phyloP scores from a whole-genome alignment of 2,888 invertebrate species.

The Euclidia mi region DNA sequence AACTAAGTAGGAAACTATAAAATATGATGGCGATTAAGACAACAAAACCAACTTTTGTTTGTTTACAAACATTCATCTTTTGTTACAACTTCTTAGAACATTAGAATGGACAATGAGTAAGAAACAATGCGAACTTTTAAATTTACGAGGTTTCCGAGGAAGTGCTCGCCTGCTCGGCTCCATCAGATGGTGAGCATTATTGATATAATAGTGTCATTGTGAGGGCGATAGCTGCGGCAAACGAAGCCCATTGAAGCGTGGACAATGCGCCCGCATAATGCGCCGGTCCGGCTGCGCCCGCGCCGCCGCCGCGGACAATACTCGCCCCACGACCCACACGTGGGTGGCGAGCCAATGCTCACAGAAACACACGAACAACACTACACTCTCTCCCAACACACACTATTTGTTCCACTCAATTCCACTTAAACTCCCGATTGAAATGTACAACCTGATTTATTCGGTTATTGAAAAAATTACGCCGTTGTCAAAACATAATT shows the following conservation, averaged over 20 bases:
- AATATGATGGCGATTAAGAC: background rate
- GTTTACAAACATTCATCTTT: constrained; percentile 18
- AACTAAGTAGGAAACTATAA: background rate
- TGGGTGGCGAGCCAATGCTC: constrained; percentile 74
- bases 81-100: constrained; percentile 46
- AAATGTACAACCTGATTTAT: constrained; percentile 34
- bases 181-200: constrained; percentile 79
- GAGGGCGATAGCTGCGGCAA: constrained; percentile 81
- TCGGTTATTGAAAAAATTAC: constrained; percentile 32
- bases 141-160: constrained; percentile 84
- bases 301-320: constrained; percentile 79
- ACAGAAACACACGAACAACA: constrained; percentile 80
- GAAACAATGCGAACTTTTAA: constrained; percentile 73
- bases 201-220: constrained; percentile 88
- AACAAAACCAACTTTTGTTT: constrained; percentile 7
- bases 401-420: constrained; percentile 50
- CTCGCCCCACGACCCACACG: constrained; percentile 81
- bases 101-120: constrained; percentile 56
- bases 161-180: constrained; percentile 69
- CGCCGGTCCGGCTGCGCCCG: constrained; percentile 76
- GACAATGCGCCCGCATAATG: constrained; percentile 89
- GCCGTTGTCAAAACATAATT: constrained; percentile 50
- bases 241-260: constrained; percentile 86
- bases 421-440: constrained; percentile 36
- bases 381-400: constrained; percentile 56